These are phyloP conservation scores for Crax fasciolata DNA, from an alignment of 2,797 vertebrate genomes.

Conservation along the genomic window DNA sequence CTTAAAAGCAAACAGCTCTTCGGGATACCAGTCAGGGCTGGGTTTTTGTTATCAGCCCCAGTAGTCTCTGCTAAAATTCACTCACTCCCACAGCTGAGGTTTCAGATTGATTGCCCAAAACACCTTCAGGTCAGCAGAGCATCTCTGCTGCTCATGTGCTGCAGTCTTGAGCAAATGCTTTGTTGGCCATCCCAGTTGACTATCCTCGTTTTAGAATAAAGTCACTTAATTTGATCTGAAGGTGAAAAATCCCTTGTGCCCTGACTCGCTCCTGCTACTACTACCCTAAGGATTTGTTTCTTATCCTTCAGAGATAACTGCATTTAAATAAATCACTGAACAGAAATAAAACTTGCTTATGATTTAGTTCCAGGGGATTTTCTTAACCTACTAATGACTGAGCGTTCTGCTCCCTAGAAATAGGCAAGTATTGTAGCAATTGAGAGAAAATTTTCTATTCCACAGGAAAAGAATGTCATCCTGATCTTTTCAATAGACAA, in stretches of 20 bases:
- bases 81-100: slow-evolving; percentile 1
- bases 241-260: slow-evolving; percentile 39
- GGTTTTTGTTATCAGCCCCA: slow-evolving; percentile 31
- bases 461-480: not conserved
- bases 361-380: slow-evolving; percentile 50
- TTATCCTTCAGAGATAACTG: slow-evolving; percentile 48
- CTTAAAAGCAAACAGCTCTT: not conserved
- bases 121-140: not conserved
- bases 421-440: not conserved
- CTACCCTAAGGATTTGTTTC: slow-evolving; percentile 19
- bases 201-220: not conserved
- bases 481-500: not conserved
- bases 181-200: not conserved
- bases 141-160: not conserved
- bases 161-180: not conserved
- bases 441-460: not conserved
- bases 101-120: slow-evolving; percentile 12
- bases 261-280: slow-evolving; percentile 10
- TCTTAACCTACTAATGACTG: slow-evolving; percentile 8
- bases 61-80: not conserved
- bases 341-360: slow-evolving; percentile 54
- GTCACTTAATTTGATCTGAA: not conserved
- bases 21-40: not conserved
- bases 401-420: not conserved
- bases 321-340: slow-evolving; percentile 60